phyloP scores from a whole-genome alignment of 92 coral and sea anemone species.

The Epizoanthus rinbou region DNA sequence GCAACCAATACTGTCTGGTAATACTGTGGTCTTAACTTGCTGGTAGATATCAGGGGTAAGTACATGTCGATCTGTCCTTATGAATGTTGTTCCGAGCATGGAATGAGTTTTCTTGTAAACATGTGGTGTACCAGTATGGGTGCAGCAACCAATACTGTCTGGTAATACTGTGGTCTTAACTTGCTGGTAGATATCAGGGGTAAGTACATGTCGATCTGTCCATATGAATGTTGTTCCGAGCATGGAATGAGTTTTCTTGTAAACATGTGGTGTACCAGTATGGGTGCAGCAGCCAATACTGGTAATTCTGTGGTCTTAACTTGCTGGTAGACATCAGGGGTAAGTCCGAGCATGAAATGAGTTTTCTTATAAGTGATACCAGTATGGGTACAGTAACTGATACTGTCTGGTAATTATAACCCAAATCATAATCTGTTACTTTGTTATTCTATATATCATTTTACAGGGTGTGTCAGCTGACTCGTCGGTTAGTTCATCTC shows the following conservation, averaged over 20 bases:
- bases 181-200: too few species aligned
- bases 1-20: too few species aligned
- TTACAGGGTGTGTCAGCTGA: slow-evolving; percentile 73
- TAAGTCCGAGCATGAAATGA: neutral
- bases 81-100: neutral
- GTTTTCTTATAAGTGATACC: neutral
- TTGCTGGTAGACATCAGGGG: too few species aligned
- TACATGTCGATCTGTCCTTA: neutral
- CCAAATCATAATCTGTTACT: too few species aligned
- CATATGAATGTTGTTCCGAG: neutral
- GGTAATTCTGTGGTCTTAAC: too few species aligned
- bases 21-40: slow-evolving; percentile 90
- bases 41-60: slow-evolving; percentile 47
- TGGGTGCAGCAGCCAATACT: too few species aligned
- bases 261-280: neutral
- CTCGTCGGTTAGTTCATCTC: slow-evolving; percentile 86
- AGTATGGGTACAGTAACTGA: too few species aligned
- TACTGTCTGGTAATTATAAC: neutral
- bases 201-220: neutral
- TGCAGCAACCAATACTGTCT: too few species aligned
- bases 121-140: neutral
- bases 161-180: too few species aligned
- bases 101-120: neutral
- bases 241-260: neutral
- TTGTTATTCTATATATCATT: too few species aligned